Base-by-base conservation (phyloP, 2,113 vertebrate genomes). In the Vanacampus margaritifer region DNA sequence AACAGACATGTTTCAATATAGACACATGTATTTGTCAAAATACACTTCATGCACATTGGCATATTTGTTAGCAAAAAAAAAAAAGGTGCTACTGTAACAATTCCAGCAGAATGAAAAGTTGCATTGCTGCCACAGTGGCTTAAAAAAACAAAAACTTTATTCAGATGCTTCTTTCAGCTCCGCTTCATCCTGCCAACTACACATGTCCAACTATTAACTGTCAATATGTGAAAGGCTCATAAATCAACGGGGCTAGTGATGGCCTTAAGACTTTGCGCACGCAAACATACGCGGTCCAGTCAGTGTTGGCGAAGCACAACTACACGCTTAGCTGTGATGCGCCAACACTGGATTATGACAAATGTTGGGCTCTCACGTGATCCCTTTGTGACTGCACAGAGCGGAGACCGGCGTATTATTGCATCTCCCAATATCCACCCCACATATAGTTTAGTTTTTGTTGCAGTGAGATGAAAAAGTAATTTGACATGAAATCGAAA, bases 391-490 rank as follows among this genome's bases (percentile, higher is more conserved):
- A 60, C 64, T 48, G 9, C 16, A 28, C 3, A 5, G 23, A 64
- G 41, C 24, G 16, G 19, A 37, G 19, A 59, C 8, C 57, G 2
- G 10, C 56, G 4, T 4, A 32, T n/a, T 32, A 32, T 35, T 36
- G 56, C 16, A 35, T 36, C 32, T 58, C 56, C 32, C 10, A 58
- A 61, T 41, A 16, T 43, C 37, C 53, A 59, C 48, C 79, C 58
- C 57, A 43, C 80, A 88, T 82, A 86, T 83, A 2, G 87, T 86
- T 78, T 43, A n/a, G n/a, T n/a, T n/a, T 75, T 74, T 79, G 75
- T 64, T 66, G 83, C 83, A 80, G 72, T 80, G 71, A 37, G 83
- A 64, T 14, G 21, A 39, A 67, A 74, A 64, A 60, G 16, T 17
- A 32, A 66, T 71, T 64, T 71, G 51, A 16, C 9, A n/a, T 54